Conservation (phyloP, 2,797 vertebrate species). For the Lithobates sylvaticus region DNA sequence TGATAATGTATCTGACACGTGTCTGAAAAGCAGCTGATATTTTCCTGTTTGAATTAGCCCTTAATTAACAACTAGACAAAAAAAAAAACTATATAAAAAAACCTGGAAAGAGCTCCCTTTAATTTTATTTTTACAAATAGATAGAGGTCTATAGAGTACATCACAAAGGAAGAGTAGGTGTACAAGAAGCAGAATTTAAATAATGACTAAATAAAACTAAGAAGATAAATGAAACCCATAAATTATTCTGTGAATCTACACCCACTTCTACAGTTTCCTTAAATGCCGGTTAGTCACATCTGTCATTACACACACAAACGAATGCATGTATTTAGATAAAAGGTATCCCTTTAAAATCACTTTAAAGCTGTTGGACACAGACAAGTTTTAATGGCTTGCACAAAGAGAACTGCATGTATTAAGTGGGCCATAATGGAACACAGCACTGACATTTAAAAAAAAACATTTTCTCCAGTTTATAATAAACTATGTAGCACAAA, state of each 20-base stretch:
- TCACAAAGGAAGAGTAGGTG: background rate
- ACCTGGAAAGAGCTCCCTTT: no score
- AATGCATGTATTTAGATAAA: background rate
- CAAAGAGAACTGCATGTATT: background rate
- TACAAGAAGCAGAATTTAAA: conserved; percentile 1
- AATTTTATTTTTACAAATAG: no score
- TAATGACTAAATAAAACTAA: background rate
- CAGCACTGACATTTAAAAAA: background rate
- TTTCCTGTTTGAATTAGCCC: no score
- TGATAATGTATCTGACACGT: no score
- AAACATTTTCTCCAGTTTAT: no score
- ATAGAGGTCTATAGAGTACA: background rate
- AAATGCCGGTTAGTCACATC: background rate
- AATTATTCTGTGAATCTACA: background rate
- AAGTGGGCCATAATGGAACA: background rate
- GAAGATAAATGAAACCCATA: conserved; percentile 8
- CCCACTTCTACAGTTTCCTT: conserved; percentile 3
- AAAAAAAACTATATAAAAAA: no score
- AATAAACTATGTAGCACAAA: no score
- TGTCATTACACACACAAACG: conserved; percentile 8
- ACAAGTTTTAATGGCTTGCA: background rate
- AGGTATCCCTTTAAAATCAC: background rate
- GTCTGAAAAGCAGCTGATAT: no score
- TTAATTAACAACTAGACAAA: no score
- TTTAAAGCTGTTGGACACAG: background rate